Evolutionary conservation across 1,140 invertebrate genomes (phyloP), one percentile per base, ranked within the genome.

Genomic region (Nephila pilipes): DNA sequence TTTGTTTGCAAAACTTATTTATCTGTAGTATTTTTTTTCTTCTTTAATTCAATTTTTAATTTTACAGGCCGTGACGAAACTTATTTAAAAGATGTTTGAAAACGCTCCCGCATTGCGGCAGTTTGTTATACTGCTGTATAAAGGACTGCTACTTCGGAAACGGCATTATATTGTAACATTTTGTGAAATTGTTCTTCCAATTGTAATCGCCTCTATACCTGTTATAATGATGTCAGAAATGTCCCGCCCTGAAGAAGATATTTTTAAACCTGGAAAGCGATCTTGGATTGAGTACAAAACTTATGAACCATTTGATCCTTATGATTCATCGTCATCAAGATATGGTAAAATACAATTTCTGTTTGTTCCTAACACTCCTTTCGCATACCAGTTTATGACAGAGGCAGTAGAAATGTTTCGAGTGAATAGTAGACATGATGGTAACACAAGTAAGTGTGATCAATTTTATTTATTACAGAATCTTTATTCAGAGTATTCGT

Each of bases 71-170:
- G 6, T 10, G 46, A 46, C 4, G 12, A 46, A 46, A 46, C 46
- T 46, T 46, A 46, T 46, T 8, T 46, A 8, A 46, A 46, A 46
- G 46, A 46, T 46, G 46, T 46, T 46, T 46, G 46, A 46, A 46
- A 8, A 6, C 12, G 12, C 46, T 46, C 46, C 46, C 20, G 95
- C 95, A 90, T 93, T 96, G 65, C 94, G 90, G 46, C 96, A 96
- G 94, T 95, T 95, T 22, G 96, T 96, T 94, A 94, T 94, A 94
- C 16, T 94, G 55, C 20, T 94, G 20, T 94, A 93, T 63, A 94
- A 94, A 90, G 85, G 89, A 63, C 57, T 65, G 18, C 25, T 94
- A 8, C 32, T 94, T 14, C 85, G 93, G 18, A 93, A 94, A 69
- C 69, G 93, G 12, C 94, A 94, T 85, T 94, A 87, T 55, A 93